Conservation (phyloP, 2,797 vertebrate species). For the Brachymystax lenok region DNA sequence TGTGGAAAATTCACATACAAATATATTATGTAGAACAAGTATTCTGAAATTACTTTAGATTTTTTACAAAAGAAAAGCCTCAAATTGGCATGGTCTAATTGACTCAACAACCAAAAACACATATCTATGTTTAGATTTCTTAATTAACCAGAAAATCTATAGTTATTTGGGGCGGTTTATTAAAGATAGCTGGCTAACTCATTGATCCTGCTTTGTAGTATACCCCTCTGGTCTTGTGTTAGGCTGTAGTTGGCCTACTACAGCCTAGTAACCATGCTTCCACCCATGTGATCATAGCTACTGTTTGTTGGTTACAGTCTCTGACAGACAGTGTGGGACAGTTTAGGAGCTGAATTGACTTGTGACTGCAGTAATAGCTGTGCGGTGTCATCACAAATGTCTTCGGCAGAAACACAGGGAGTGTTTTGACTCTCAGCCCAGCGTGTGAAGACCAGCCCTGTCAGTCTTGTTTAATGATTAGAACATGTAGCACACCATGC, state of each 20-base stretch:
- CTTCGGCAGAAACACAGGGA: neutral
- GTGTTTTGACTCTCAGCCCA: slow-evolving; percentile 16
- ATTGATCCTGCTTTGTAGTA: no score
- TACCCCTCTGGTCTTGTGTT: no score
- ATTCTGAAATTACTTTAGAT: no score
- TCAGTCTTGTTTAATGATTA: slow-evolving; percentile 21
- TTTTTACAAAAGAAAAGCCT: no score
- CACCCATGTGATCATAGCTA: slow-evolving; percentile 6
- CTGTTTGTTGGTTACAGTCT: slow-evolving; percentile 11
- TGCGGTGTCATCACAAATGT: slow-evolving; percentile 14
- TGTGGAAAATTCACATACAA: neutral
- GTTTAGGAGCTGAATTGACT: neutral
- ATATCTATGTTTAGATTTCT: no score
- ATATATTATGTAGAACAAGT: neutral
- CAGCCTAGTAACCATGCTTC: neutral
- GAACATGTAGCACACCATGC: slow-evolving; percentile 25
- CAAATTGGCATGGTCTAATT: no score
- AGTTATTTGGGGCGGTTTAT: no score
- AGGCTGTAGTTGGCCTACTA: neutral
- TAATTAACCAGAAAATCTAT: no score
- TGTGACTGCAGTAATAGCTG: slow-evolving; percentile 15
- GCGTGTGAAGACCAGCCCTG: neutral
- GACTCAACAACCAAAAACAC: no score
- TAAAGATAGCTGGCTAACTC: no score
- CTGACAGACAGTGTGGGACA: neutral